Evolutionary conservation across 1,140 invertebrate genomes (phyloP), one percentile per base, ranked within the genome.

Genomic region (Ridgeia piscesae): DNA sequence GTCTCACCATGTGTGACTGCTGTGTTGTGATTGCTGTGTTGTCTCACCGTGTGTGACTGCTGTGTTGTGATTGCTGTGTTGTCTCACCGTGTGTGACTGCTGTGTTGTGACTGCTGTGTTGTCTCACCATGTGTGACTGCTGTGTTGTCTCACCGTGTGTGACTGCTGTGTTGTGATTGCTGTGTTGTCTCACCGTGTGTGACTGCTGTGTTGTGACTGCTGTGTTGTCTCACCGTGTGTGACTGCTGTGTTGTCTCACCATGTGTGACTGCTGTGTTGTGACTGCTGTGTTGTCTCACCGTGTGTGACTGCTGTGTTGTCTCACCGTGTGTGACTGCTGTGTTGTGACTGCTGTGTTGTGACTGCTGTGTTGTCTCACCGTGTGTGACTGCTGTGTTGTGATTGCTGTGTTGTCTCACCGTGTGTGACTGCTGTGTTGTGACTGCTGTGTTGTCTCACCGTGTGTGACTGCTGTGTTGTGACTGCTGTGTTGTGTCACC

Each of bases 281-380:
- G 4, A 6, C 89, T 89, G 9, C 4, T 89, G 89, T 89, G 89
- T 89, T 14, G 4, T 17, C 4, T 33, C 14, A 92, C 33, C n/a
- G n/a, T 21, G 9, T 34, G 50, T 93, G 35, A 33, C 50, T 89
- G 6, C 89, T n/a, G n/a, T n/a, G n/a, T n/a, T n/a, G n/a, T n/a
- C n/a, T n/a, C n/a, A n/a, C 42, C 42, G 42, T 42, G 42, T 42
- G n/a, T 17, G 4, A 6, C 89, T 89, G 9, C 4, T 89, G 89
- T 89, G 89, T 89, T 14, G 4, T 17, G 35, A 33, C 50, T 89
- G 6, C 89, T n/a, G n/a, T n/a, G n/a, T n/a, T n/a, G n/a, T n/a
- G n/a, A n/a, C n/a, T n/a, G n/a, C 93, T 94, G 31, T n/a, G n/a
- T n/a, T n/a, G n/a, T n/a, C n/a, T n/a, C n/a, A n/a, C 42, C 42